Evolutionary conservation across 2,113 vertebrate species (phyloP).

Genomic region (Heptranchias perlo): DNA sequence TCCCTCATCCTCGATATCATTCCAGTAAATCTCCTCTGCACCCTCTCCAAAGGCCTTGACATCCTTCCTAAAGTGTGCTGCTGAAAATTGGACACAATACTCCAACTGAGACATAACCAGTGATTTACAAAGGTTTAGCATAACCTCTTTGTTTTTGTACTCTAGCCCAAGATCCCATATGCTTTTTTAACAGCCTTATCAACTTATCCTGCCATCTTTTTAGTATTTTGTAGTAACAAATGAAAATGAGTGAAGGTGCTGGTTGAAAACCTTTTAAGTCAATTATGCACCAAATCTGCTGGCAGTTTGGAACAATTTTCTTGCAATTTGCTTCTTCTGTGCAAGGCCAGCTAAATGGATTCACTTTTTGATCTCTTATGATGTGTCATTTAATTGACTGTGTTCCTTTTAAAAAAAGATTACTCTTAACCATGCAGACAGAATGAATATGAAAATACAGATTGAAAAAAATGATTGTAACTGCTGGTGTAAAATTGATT

Average conservation of each 20-base stretch:
- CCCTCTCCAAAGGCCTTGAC: background rate
- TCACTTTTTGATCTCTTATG: background rate
- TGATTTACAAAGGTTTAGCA: background rate
- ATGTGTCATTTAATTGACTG: background rate
- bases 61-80: background rate
- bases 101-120: background rate
- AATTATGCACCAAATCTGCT: background rate
- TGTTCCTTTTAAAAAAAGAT: background rate
- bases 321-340: background rate
- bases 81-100: background rate
- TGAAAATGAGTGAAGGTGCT: background rate
- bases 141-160: background rate
- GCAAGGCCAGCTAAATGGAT: background rate
- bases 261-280: conserved; percentile 13
- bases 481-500: background rate
- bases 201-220: background rate
- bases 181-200: background rate
- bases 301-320: conserved; percentile 3
- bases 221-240: background rate
- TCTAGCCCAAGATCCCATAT: background rate
- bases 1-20: background rate
- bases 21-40: background rate
- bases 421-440: background rate
- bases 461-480: background rate
- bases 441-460: background rate